phyloP scores from a whole-genome alignment of 2,797 vertebrate species.

The Euphonia xanthogaster region DNA sequence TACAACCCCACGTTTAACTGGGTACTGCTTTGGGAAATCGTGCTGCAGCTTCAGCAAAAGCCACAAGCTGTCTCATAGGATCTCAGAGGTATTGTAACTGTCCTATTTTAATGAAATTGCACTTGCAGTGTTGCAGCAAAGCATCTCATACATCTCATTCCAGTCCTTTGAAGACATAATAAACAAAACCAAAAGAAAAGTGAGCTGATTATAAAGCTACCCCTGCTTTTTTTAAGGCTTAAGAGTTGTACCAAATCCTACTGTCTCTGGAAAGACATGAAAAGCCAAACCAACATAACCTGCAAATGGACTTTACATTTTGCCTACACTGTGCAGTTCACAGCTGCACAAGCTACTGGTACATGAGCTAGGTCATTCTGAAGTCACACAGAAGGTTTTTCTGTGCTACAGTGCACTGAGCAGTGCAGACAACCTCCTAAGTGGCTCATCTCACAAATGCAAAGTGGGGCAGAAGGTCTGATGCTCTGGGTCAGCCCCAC shows the following conservation, averaged over 20 bases:
- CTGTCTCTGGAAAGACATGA: not conserved
- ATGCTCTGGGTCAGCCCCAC: accelerated
- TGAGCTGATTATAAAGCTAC: not conserved
- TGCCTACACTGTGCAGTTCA: not conserved
- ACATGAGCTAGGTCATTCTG: not conserved
- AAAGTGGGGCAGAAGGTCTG: not conserved
- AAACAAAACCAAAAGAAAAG: not conserved
- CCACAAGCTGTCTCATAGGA: not conserved
- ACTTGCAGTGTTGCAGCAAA: not conserved
- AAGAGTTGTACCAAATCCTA: not conserved
- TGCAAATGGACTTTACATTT: not conserved
- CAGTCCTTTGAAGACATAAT: not conserved
- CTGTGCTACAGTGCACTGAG: not conserved
- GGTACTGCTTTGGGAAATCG: not conserved
- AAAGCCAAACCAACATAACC: not conserved
- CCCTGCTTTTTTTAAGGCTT: not conserved
- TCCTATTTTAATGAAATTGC: not conserved
- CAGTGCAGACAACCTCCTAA: not conserved
- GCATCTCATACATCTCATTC: not conserved
- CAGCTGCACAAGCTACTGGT: not conserved
- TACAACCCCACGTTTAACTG: not conserved
- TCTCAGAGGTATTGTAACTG: not conserved
- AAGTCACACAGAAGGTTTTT: not conserved
- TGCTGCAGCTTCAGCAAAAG: not conserved
- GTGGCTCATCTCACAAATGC: not conserved